Evolutionary conservation across 2,113 vertebrate genomes (phyloP), one percentile per base, ranked within the genome.

Genomic region (Myotis yumanensis): DNA sequence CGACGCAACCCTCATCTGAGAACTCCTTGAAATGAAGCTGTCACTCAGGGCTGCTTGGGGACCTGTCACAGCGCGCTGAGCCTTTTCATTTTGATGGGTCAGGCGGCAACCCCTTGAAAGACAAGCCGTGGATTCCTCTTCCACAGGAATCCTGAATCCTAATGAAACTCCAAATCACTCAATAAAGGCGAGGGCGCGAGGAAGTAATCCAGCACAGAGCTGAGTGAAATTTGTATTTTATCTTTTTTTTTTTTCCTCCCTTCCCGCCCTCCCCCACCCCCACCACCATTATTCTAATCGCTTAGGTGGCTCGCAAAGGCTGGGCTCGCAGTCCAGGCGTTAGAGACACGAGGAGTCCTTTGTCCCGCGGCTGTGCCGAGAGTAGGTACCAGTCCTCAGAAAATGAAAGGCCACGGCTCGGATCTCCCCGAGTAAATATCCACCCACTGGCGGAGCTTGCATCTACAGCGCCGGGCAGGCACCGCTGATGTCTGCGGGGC

Each of bases 51-150:
- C 98, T 98, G 98, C 98, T 98, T 97, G 97, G 98, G 98, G 98
- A 98, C 98, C 98, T 98, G 98, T 98, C 98, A 98, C 97, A 98
- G 98, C 98, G 98, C 98, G 98, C 96, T 98, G 98, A 98, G 98
- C 97, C 98, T 98, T 99, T 98, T 99, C 98, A 99, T 99, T 99
- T 98, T 98, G 98, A 98, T 98, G 98, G 98, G 98, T 98, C 98
- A 98, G 98, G 97, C 98, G 89, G 97, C 98, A 98, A 98, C 98
- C 98, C 98, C 98, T 98, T 99, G 98, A 98, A 99, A 99, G 98
- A 98, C 98, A 97, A 98, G 98, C 97, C 75, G 96, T 97, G 98
- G 95, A 96, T 98, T 98, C 98, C 98, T 98, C 98, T 98, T 98
- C 98, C 96, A 97, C 97, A 97, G 98, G 98, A 99, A 98, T 98